Conservation (phyloP, 35 echinoderm and acorn worm genomes). For the Apostichopus californicus region DNA sequence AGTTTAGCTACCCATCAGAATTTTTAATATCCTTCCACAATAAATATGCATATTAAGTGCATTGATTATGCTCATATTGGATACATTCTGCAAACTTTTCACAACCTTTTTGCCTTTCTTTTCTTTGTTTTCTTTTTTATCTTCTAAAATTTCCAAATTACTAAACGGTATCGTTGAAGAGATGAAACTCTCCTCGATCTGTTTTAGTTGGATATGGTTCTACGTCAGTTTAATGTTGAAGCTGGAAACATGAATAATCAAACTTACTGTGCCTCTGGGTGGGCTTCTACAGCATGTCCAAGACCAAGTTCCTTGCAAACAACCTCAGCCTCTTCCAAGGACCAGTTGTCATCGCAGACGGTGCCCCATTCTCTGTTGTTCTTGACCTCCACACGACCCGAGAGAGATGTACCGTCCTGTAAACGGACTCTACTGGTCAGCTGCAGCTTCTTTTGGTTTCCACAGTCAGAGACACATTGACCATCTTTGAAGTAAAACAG, state of each 20-base stretch:
- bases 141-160: too few species aligned
- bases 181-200: too few species aligned
- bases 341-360: constrained; percentile 93
- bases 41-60: too few species aligned
- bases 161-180: too few species aligned
- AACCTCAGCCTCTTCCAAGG: constrained; percentile 74
- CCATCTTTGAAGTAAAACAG: constrained; percentile 34
- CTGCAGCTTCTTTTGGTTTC: constrained; percentile 28
- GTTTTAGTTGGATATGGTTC: too few species aligned
- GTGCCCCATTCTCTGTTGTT: constrained; percentile 63
- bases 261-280: constrained; percentile 73
- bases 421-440: constrained; percentile 65
- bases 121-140: too few species aligned
- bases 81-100: too few species aligned
- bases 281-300: constrained; percentile 73
- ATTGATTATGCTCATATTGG: too few species aligned
- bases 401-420: constrained; percentile 20
- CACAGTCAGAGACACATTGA: constrained; percentile 68
- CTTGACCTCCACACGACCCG: constrained; percentile 78
- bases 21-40: too few species aligned
- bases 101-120: too few species aligned
- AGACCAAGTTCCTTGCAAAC: constrained; percentile 81
- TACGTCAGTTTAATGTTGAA: too few species aligned
- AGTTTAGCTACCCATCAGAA: too few species aligned
- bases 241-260: not conserved